Conservation (phyloP, 2,113 vertebrate genomes). For the Sebastes schlegelii region DNA sequence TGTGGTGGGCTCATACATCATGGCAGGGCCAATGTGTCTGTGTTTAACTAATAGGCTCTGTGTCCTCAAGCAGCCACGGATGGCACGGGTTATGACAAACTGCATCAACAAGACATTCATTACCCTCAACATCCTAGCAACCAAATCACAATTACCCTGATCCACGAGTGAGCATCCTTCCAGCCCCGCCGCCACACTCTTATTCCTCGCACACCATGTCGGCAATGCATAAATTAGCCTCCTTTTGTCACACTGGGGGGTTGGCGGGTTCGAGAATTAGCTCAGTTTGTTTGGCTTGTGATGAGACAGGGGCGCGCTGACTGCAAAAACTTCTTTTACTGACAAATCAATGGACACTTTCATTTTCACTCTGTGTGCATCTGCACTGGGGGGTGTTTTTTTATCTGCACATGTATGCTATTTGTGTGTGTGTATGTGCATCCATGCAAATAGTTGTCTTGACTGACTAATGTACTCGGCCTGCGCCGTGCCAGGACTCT, state of each 20-base stretch:
- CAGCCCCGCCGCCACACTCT: constrained; percentile 36
- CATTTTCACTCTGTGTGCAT: constrained; percentile 13
- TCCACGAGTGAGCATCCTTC: constrained; percentile 68
- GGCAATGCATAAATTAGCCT: constrained; percentile 75
- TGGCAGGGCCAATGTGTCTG: constrained; percentile 48
- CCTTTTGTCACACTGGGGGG: constrained; percentile 69
- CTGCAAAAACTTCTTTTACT: constrained; percentile 52
- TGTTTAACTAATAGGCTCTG: constrained; percentile 75
- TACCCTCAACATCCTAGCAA: constrained; percentile 74
- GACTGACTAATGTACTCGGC: constrained; percentile 69
- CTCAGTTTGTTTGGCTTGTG: constrained; percentile 60
- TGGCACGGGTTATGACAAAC: constrained; percentile 78
- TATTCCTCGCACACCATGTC: constrained; percentile 37
- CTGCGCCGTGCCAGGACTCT: constrained; percentile 49
- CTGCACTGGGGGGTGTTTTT: not conserved
- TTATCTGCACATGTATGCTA: too few relatives aligned
- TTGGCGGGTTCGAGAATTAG: constrained; percentile 61
- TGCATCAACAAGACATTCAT: constrained; percentile 78
- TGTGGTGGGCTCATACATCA: constrained; percentile 66
- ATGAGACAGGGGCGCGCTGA: constrained; percentile 39
- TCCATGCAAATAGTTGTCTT: constrained; percentile 42
- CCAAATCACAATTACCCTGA: constrained; percentile 73
- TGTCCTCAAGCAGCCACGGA: constrained; percentile 60
- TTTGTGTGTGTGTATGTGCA: not conserved
- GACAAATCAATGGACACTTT: constrained; percentile 59